phyloP scores from a whole-genome alignment of 2,888 invertebrate genomes.

The Margaritifera margaritifera region DNA sequence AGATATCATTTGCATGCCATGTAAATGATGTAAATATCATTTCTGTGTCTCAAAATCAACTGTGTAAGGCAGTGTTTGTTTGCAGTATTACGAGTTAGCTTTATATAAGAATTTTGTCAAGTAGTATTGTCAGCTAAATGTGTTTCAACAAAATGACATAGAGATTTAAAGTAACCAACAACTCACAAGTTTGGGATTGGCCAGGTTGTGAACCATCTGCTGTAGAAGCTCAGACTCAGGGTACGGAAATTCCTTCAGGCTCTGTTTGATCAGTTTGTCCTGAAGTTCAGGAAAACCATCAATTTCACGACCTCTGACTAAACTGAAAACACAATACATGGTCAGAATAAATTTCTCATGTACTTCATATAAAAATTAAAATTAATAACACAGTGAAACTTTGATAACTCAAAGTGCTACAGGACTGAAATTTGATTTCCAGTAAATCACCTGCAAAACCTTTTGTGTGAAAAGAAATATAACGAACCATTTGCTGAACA shows the following conservation, averaged over 20 bases:
- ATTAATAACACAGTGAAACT: background rate
- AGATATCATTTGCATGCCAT: too few relatives aligned
- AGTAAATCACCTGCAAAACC: background rate
- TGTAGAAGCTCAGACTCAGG: conserved; percentile 85
- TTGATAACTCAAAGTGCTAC: background rate
- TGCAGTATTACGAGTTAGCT: too few relatives aligned
- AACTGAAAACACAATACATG: conserved; percentile 35
- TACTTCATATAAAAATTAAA: background rate
- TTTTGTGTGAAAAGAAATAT: too few relatives aligned
- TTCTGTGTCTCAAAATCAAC: too few relatives aligned
- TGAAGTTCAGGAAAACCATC: conserved; percentile 76
- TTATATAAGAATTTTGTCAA: too few relatives aligned
- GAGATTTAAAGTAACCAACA: too few relatives aligned
- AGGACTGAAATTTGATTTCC: background rate
- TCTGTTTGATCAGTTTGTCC: conserved; percentile 85
- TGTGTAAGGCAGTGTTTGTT: too few relatives aligned
- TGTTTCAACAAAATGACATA: too few relatives aligned
- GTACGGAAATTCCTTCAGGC: conserved; percentile 91
- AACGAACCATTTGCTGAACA: too few relatives aligned
- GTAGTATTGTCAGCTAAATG: too few relatives aligned
- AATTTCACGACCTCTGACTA: conserved; percentile 74
- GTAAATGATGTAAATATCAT: too few relatives aligned
- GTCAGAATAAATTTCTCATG: background rate
- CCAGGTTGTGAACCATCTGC: conserved; percentile 65
- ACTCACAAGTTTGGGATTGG: conserved; percentile 64